phyloP scores from a whole-genome alignment of 2,113 vertebrate species.

The Nothoprocta perdicaria region DNA sequence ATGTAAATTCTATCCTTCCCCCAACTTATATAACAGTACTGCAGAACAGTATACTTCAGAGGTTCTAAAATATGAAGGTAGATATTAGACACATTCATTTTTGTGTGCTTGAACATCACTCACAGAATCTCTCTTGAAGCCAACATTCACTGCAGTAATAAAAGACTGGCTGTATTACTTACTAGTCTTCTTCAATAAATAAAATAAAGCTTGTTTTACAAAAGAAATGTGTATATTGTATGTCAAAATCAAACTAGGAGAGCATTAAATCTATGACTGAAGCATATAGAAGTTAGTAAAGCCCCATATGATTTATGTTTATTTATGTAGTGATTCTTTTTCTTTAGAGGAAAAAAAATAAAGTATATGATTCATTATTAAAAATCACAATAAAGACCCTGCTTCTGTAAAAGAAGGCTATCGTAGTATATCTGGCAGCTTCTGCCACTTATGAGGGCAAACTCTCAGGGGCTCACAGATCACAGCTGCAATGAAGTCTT shows the following conservation, averaged over 20 bases:
- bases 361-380: background rate
- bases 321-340: background rate
- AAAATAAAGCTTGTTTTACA: background rate
- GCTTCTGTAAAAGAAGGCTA: background rate
- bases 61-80: background rate
- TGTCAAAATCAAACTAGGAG: background rate
- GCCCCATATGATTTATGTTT: background rate
- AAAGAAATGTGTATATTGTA: background rate
- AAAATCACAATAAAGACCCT: background rate
- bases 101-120: background rate
- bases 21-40: background rate
- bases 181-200: background rate
- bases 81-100: background rate
- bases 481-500: background rate
- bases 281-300: background rate
- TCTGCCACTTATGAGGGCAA: background rate
- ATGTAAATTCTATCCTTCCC: background rate
- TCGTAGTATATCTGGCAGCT: background rate
- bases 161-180: background rate
- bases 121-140: background rate
- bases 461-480: background rate
- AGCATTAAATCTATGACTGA: background rate
- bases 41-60: background rate
- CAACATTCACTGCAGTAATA: fast-evolving
- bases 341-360: background rate